Percentiles rank a stretch among this genome's conserved stretches.
These are phyloP conservation scores for Aplodontia rufa DNA, from an alignment of 2,113 vertebrate species.

Conservation along the genomic window DNA sequence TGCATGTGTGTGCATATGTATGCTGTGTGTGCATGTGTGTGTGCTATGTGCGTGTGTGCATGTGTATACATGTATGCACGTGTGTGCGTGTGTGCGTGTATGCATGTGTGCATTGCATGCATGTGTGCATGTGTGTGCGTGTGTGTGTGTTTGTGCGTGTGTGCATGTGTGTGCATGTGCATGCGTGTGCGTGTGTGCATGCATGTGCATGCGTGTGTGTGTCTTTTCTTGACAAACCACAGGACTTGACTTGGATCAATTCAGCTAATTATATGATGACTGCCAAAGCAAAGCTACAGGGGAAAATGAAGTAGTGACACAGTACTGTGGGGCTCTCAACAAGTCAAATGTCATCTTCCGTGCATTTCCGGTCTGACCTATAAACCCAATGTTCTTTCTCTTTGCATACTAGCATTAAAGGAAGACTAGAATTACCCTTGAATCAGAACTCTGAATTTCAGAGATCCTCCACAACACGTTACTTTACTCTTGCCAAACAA, in stretches of 20 bases:
- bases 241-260: background rate
- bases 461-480: background rate
- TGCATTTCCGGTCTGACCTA: background rate
- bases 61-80: too few species aligned
- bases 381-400: background rate
- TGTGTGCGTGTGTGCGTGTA: accelerated
- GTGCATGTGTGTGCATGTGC: background rate
- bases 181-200: background rate
- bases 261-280: background rate
- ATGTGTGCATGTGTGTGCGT: too few species aligned
- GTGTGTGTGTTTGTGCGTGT: too few species aligned
- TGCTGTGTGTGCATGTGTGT: too few species aligned
- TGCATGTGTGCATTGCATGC: background rate
- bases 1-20: background rate
- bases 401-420: background rate
- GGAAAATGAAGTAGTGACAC: background rate
- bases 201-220: too few species aligned
- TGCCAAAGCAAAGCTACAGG: background rate
- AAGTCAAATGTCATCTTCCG: background rate
- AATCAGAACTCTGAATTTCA: slow-evolving; percentile 26
- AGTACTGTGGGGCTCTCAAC: background rate
- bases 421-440: background rate
- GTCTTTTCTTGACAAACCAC: background rate
- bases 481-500: slow-evolving; percentile 29
- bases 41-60: background rate